Conservation (phyloP, 2,797 vertebrate genomes). For the Semotilus atromaculatus region DNA sequence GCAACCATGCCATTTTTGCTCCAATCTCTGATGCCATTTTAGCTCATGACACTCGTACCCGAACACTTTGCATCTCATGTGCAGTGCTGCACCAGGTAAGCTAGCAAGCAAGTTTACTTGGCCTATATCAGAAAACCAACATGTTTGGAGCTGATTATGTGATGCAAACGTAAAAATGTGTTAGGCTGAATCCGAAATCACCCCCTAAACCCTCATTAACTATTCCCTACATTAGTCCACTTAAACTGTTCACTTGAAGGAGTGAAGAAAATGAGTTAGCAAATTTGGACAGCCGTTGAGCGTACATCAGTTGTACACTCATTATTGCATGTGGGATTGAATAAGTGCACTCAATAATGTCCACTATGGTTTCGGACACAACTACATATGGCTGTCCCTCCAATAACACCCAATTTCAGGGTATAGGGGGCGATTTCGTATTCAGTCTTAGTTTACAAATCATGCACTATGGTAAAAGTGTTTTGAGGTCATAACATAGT, state of each 20-base stretch:
- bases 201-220: too few relatives aligned
- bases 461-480: not conserved
- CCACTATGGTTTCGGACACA: too few relatives aligned
- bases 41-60: not conserved
- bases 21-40: not conserved
- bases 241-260: too few relatives aligned
- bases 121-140: not conserved
- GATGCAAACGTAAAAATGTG: not conserved
- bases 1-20: not conserved
- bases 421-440: too few relatives aligned
- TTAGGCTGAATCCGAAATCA: not conserved
- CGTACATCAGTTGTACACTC: too few relatives aligned
- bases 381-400: too few relatives aligned
- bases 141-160: not conserved
- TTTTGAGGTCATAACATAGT: not conserved
- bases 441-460: not conserved
- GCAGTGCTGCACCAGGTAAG: not conserved
- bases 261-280: too few relatives aligned
- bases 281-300: too few relatives aligned
- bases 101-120: not conserved
- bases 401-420: too few relatives aligned
- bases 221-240: too few relatives aligned
- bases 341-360: too few relatives aligned
- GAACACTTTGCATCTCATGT: not conserved
- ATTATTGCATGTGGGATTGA: too few relatives aligned